Evolutionary conservation across 1,140 invertebrate species (phyloP), one percentile per base, ranked within the genome.

Genomic region (Geopemphigus sp.): DNA sequence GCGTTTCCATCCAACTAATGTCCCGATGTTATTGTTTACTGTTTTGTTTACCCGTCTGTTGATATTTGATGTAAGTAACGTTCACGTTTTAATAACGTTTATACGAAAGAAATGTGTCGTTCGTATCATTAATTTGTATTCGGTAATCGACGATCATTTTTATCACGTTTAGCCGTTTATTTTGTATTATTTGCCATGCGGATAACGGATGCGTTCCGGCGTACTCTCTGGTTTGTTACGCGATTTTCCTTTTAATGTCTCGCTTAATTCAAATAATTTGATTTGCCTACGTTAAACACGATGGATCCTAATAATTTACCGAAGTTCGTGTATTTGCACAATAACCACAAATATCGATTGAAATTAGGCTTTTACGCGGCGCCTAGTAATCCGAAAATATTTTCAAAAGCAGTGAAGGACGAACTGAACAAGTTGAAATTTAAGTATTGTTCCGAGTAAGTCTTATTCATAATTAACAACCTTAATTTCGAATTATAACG

Each of bases 271-370:
- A 39, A 39, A 39, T 45, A 12, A 50, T 12, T 12, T 50, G 5
- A 19, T 6, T 3, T 29, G 29, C 1, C 24, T 17, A 19, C 29
- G 6, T 63, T 17, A 11, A 19, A 39, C 32, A 68, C 17, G 1
- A 63, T 78, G 73, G 56, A 78, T 61, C 73, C 73, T 8, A 22
- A 78, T 19, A 78, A 61, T 63, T 78, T 78, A 50, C 73, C 73
- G 1, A 32, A 57, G 15, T 61, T 50, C 47, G 73, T 78, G n/a
- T 61, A 59, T 24, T 15, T 78, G 5, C 57, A 78, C 39, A 78
- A 78, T 24, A 50, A 78, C 57, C 39, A 78, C 39, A 78, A 57
- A 19, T 78, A 50, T 8, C 39, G 22, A 45, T 61, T 78, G 32
- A 78, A 78, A 47, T 61, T 78, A 14, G 73, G 73, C 0, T 78